Base-by-base conservation (phyloP, 2,113 vertebrate species). In the Marmota monax region DNA sequence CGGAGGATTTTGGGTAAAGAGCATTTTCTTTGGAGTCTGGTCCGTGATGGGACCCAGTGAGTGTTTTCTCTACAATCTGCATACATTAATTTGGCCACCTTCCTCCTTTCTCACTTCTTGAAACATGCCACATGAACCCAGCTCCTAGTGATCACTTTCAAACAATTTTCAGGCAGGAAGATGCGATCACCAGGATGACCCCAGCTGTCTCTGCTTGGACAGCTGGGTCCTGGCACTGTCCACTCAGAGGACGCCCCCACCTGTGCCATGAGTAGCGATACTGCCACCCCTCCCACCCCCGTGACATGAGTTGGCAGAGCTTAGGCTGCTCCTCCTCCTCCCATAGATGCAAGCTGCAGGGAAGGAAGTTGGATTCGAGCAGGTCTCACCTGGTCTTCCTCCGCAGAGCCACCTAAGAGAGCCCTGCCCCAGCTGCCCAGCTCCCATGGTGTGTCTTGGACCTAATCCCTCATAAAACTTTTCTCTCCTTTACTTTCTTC, bases 1-100 rank as follows among this genome's bases (percentile, higher is more conserved):
- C 95, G 78, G 92, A 97, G 95, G 92, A 98, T 97, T 97, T 97
- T 94, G 95, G 98, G 98, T 98, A 98, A 98, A 98, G 98, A 99
- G 96, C 97, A 97, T 90, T 99, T 34, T 99, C 98, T 98, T 96
- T 97, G 98, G 98, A 98, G 98, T 98, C 98, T 99, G 98, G 97
- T 99, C 98, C 96, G 95, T 98, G 98, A 93, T 97, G 98, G 98
- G 98, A 98, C 98, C 98, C 93, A 84, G 98, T 92, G 94, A 98
- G 98, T 96, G 88, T 96, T 97, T 78, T 88, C 85, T 97, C 79
- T 27, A 2, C 56, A 94, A 82, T 4, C 74, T 78, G 48, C 53
- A 79, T 84, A 53, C 86, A 56, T 65, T 90, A 14, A 13, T 76
- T 29, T 88, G 56, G 0, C 29, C 22, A 11, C 25, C 63, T 72